Conservation (phyloP, 1,140 invertebrate genomes). For the Cydia pomonella region DNA sequence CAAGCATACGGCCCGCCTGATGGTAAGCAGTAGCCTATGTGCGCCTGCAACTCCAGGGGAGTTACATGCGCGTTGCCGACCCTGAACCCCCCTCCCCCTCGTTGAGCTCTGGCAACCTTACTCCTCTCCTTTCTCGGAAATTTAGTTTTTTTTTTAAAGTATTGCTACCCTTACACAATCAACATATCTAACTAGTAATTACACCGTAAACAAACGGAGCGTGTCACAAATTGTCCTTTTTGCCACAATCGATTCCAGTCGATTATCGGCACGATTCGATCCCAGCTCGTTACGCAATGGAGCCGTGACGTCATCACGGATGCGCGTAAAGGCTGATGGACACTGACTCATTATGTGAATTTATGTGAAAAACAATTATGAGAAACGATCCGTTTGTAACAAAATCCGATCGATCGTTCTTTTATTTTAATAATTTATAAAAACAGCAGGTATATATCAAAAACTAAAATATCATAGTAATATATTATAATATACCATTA, state of each 20-base stretch:
- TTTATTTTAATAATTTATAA: too few relatives aligned
- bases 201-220: not conserved
- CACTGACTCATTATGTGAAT: not conserved
- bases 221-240: conserved; percentile 17
- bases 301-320: conserved; percentile 14
- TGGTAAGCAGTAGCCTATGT: too few relatives aligned
- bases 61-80: too few relatives aligned
- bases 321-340: conserved; percentile 12
- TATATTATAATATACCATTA: too few relatives aligned
- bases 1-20: too few relatives aligned
- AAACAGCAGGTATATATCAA: too few relatives aligned
- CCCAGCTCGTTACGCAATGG: conserved; percentile 7
- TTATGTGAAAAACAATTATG: conserved; percentile 15
- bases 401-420: not conserved
- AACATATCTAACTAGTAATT: not conserved
- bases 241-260: conserved; percentile 8
- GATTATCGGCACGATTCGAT: conserved; percentile 12
- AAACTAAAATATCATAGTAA: too few relatives aligned
- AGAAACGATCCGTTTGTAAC: not conserved
- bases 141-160: too few relatives aligned
- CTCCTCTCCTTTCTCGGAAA: too few relatives aligned
- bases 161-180: not conserved
- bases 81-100: too few relatives aligned
- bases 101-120: too few relatives aligned
- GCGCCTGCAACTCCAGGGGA: too few relatives aligned